Percentiles rank a stretch among this genome's conserved stretches.
Evolutionary conservation across 2,888 invertebrate species (phyloP).

Genomic region (Limenitis camilla): DNA sequence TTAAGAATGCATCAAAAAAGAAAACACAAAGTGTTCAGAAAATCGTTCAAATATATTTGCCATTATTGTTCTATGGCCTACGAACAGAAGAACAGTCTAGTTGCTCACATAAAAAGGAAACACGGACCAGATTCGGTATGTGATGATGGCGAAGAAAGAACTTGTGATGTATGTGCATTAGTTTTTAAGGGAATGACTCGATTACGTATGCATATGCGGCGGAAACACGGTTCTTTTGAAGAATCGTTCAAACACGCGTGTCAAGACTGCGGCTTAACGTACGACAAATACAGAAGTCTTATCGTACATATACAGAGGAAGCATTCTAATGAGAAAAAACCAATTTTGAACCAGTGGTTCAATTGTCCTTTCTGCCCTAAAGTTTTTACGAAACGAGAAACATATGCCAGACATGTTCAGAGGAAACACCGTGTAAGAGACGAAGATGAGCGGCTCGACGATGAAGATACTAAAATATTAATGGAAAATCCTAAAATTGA

Average conservation of each 20-base stretch:
- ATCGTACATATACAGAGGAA: conserved; percentile 57
- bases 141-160: conserved; percentile 49
- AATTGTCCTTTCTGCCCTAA: conserved; percentile 61
- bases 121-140: conserved; percentile 46
- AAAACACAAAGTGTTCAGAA: conserved; percentile 50
- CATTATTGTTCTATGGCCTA: conserved; percentile 61
- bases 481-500: conserved; percentile 40
- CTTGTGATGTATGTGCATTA: conserved; percentile 59
- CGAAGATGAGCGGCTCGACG: conserved; percentile 30
- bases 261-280: conserved; percentile 54
- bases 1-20: conserved; percentile 56
- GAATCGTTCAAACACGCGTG: conserved; percentile 57
- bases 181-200: conserved; percentile 59
- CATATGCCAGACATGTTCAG: conserved; percentile 60
- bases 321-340: conserved; percentile 41
- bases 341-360: conserved; percentile 44
- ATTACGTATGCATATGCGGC: conserved; percentile 60
- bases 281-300: conserved; percentile 59
- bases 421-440: conserved; percentile 53
- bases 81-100: conserved; percentile 56
- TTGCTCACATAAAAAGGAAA: conserved; percentile 58
- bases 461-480: conserved; percentile 25
- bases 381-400: conserved; percentile 55
- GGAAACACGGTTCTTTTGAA: conserved; percentile 55
- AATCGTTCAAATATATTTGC: conserved; percentile 51